Base-by-base conservation (phyloP, 2,113 vertebrate species). In the Eubucco bourcierii region DNA sequence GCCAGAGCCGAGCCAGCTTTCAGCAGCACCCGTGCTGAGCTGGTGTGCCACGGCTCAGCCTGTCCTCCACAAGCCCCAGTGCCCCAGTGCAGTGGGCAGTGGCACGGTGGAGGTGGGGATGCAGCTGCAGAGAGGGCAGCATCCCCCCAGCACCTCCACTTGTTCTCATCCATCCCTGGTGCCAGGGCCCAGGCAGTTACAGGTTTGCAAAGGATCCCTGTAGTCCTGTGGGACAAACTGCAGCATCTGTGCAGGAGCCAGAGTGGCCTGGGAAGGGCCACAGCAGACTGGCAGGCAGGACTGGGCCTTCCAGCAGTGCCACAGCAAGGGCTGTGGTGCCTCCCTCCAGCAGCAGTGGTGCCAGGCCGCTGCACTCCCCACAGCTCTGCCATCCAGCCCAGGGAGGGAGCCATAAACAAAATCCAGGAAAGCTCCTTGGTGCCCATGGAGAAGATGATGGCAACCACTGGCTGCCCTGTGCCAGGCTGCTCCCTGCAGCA, bases 301-400 rank as follows among this genome's bases (percentile, higher is more conserved):
- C 39, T 2, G 24, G 28, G 28, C 44, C 53, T 19, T n/a, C 58
- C 58, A 19, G 52, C 1, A 0, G 44, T 21, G 34, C 31, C 23
- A 14, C 1, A 7, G 16, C 28, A 41, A 39, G 33, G 39, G 50
- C 63, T n/a, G 44, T 2, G 0, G 4, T 3, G 28, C 44, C 37
- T 15, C 44, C 67, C 44, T 9, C 27, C 3, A 0, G 58, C 68
- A 19, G 56, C 53, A 2, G 0, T 0, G 1, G 25, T 34, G 50
- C n/a, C 52, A 19, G 29, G 53, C 20, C 16, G 3, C 52, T n/a
- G 75, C 21, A 3, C n/a, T 65, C 59, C 64, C 23, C 39, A 15
- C 0, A 3, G 9, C 37, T 41, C 18, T 1, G 0, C 16, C 53
- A 14, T 18, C 10, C 14, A 6, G 3, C 4, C 33, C 68, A 53